Evolutionary conservation across 1,140 invertebrate species (phyloP).

Genomic region (Drosophila oshimai): DNA sequence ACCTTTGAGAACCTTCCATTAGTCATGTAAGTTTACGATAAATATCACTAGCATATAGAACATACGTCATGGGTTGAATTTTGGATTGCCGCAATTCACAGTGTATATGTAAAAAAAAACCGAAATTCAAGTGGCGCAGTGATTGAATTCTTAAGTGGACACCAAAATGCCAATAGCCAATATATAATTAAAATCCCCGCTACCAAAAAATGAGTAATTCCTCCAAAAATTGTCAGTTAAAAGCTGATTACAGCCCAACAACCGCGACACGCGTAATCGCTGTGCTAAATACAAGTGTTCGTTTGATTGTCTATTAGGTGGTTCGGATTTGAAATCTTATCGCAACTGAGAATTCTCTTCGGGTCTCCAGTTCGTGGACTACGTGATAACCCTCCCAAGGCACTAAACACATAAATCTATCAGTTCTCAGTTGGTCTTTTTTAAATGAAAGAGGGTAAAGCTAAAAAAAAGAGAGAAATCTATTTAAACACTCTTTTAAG

Average conservation of each 20-base stretch:
- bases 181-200: conserved; percentile 19
- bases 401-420: not conserved
- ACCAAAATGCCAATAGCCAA: conserved; percentile 8
- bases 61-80: conserved; percentile 25
- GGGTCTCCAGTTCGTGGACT: not conserved
- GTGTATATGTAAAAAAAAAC: conserved; percentile 1
- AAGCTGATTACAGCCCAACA: conserved; percentile 6
- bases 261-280: conserved; percentile 51
- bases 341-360: not conserved
- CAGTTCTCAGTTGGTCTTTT: not conserved
- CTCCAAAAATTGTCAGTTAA: not conserved
- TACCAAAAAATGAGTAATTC: conserved; percentile 53
- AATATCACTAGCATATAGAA: no score
- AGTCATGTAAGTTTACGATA: conserved; percentile 40
- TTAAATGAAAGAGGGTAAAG: not conserved
- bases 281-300: conserved; percentile 27
- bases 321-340: conserved; percentile 38
- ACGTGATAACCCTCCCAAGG: not conserved
- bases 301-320: conserved; percentile 25
- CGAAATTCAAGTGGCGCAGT: conserved; percentile 11
- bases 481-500: no score
- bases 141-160: conserved; percentile 53
- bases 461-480: not conserved
- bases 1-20: not conserved
- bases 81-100: conserved; percentile 5